A percentile compares a stretch with the other conserved stretches of the same genome.
phyloP scores from a whole-genome alignment of 2,888 invertebrate genomes.

The Lithophane leautieri region DNA sequence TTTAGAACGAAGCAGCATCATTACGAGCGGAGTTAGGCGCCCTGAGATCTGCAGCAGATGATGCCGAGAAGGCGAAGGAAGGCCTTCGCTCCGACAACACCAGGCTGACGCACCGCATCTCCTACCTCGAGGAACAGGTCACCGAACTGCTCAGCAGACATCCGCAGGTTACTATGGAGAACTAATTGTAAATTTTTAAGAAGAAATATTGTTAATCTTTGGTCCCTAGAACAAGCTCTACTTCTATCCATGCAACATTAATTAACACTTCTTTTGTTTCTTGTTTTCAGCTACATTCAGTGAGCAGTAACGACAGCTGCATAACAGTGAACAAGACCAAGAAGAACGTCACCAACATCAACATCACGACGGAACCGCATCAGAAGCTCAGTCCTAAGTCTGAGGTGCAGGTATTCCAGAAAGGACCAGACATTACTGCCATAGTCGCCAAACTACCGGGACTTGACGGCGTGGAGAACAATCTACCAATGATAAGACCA shows the following conservation, averaged over 20 bases:
- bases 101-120: constrained; percentile 96
- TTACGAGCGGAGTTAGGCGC: constrained; percentile 91
- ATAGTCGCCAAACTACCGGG: constrained; percentile 92
- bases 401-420: constrained; percentile 93
- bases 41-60: constrained; percentile 91
- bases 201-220: no score
- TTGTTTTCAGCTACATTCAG: constrained; percentile 79
- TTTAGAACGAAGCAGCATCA: constrained; percentile 88
- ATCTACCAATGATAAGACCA: constrained; percentile 88
- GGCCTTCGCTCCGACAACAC: constrained; percentile 94
- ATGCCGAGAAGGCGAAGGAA: constrained; percentile 92
- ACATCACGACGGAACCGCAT: constrained; percentile 91
- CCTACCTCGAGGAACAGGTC: constrained; percentile 97
- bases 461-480: constrained; percentile 85
- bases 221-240: background rate
- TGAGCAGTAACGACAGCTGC: constrained; percentile 85
- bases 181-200: background rate
- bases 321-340: constrained; percentile 90
- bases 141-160: constrained; percentile 90
- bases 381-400: constrained; percentile 85
- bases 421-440: constrained; percentile 95
- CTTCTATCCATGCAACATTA: background rate
- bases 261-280: background rate
- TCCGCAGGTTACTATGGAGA: constrained; percentile 74
- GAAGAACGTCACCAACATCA: constrained; percentile 93